Evolutionary conservation across 1,140 invertebrate genomes (phyloP).

Genomic region (Hypsibius dujardini): DNA sequence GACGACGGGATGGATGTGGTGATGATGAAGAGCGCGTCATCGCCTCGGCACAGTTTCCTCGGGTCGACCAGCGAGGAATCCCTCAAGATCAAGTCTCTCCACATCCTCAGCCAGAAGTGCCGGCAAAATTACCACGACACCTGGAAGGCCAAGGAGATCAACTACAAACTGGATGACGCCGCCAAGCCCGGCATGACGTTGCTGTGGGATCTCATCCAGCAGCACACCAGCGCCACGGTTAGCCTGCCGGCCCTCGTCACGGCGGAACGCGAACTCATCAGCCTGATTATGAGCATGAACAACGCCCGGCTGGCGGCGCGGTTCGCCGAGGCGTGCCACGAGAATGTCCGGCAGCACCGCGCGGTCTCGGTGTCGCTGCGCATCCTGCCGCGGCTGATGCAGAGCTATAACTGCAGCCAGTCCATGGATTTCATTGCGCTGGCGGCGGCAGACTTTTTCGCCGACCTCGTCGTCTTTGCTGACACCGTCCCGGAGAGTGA

Average conservation of each 20-base stretch:
- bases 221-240: slow-evolving; percentile 42
- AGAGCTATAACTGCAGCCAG: slow-evolving; percentile 56
- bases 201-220: slow-evolving; percentile 79
- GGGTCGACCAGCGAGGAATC: slow-evolving; percentile 20
- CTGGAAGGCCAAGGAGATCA: slow-evolving; percentile 50
- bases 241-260: not conserved
- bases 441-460: slow-evolving; percentile 82
- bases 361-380: slow-evolving; percentile 48
- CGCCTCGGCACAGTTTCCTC: slow-evolving; percentile 18
- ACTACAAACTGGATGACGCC: slow-evolving; percentile 30
- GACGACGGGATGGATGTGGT: slow-evolving; percentile 28
- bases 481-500: slow-evolving; percentile 25
- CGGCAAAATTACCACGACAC: slow-evolving; percentile 30
- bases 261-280: not conserved
- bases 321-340: not conserved
- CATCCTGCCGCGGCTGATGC: slow-evolving; percentile 67
- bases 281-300: not conserved
- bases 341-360: not conserved
- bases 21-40: slow-evolving; percentile 15
- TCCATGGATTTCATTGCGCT: slow-evolving; percentile 73
- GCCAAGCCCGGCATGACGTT: slow-evolving; percentile 63
- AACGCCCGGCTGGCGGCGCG: not conserved
- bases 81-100: slow-evolving; percentile 15
- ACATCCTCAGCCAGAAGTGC: not conserved
- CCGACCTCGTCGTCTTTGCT: slow-evolving; percentile 44